phyloP scores from a whole-genome alignment of 2,113 vertebrate species.

The Thamnaconus septentrionalis region DNA sequence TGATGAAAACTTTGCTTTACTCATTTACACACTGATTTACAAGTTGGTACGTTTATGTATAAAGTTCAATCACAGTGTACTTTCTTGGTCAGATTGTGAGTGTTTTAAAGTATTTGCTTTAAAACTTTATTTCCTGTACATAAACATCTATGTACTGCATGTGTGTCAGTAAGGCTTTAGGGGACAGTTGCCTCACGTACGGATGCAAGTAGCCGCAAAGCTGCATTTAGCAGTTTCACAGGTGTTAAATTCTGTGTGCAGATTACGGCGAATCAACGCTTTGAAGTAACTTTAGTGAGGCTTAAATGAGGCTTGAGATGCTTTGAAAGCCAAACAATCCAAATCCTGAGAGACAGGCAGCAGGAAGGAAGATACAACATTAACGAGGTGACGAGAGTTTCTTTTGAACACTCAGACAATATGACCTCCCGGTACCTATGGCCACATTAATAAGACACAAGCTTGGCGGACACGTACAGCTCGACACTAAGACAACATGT shows the following conservation, averaged over 20 bases:
- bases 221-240: constrained; percentile 12
- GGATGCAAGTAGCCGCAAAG: neutral
- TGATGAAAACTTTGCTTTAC: no score
- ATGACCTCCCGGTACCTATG: constrained; percentile 36
- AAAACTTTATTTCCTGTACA: constrained; percentile 6
- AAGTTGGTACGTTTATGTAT: no score
- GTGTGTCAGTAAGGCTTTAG: constrained; percentile 11
- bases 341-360: constrained; percentile 43
- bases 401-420: constrained; percentile 1
- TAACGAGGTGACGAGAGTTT: constrained; percentile 1
- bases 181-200: constrained; percentile 3
- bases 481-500: constrained; percentile 37
- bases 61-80: no score
- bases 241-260: constrained; percentile 12
- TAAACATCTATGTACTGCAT: constrained; percentile 3
- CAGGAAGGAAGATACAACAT: constrained; percentile 5
- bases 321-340: constrained; percentile 35
- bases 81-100: no score
- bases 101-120: neutral
- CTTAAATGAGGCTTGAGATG: constrained; percentile 32
- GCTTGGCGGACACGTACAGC: constrained; percentile 27
- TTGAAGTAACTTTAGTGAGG: constrained; percentile 17
- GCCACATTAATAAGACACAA: constrained; percentile 32
- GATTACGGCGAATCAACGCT: neutral
- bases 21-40: no score